These are phyloP conservation scores for Eupithecia exiguata DNA, from an alignment of 2,888 invertebrate genomes.

Conservation along the genomic window DNA sequence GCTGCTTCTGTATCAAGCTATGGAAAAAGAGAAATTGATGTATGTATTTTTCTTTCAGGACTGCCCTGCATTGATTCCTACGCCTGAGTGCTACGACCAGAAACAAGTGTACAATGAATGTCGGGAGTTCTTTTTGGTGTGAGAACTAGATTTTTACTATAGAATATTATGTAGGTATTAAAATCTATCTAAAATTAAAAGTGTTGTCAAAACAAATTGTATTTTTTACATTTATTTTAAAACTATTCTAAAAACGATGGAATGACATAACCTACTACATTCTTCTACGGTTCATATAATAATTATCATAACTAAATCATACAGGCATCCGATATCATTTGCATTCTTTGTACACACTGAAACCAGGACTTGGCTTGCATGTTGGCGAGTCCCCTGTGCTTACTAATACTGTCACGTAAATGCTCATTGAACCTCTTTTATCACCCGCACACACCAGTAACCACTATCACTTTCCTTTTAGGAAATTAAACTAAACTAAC, in stretches of 20 bases:
- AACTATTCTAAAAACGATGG: constrained; percentile 55
- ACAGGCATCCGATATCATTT: constrained; percentile 62
- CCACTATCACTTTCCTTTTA: constrained; percentile 78
- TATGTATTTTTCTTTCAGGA: constrained; percentile 56
- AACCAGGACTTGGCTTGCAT: constrained; percentile 53
- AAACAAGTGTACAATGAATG: constrained; percentile 63
- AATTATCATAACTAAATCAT: constrained; percentile 51
- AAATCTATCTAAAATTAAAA: neutral
- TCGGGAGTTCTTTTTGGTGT: constrained; percentile 54
- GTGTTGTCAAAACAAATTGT: constrained; percentile 19
- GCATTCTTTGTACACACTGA: constrained; percentile 66
- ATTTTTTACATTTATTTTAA: constrained; percentile 56
- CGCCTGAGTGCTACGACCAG: constrained; percentile 54
- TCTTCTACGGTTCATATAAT: constrained; percentile 48
- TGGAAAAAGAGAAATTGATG: neutral
- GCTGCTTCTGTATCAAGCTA: no score
- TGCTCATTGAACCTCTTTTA: constrained; percentile 72
- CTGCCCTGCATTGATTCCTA: constrained; percentile 59
- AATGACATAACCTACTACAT: constrained; percentile 58
- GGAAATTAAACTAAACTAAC: constrained; percentile 79
- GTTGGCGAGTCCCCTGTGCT: constrained; percentile 57
- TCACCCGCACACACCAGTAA: constrained; percentile 72
- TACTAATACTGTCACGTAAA: constrained; percentile 82
- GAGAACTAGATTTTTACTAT: constrained; percentile 4
- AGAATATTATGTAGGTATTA: neutral